Base-by-base conservation (phyloP, 2,888 invertebrate species). In the Linyphia triangularis region DNA sequence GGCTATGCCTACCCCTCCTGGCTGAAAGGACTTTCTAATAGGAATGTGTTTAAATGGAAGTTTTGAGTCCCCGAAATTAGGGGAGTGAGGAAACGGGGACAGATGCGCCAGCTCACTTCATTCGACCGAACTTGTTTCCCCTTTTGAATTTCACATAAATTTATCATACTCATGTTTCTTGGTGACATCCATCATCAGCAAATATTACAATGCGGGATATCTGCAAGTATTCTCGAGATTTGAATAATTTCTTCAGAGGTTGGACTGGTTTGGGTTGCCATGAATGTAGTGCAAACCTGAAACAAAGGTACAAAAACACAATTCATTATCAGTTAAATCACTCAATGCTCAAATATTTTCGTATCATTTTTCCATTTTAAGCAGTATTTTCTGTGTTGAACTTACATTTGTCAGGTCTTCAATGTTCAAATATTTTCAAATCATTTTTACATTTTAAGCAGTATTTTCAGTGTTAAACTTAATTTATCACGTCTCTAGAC, bases 31-130 rank as follows among this genome's bases (percentile, higher is more conserved):
- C 86, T 88, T 88, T 88, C 81, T 88, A 88, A 88, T 88, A 88
- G 86, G 86, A 88, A 75, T 88, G 81, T 37, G 75, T 69, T 88
- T 88, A 88, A 88, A 88, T 88, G 79, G 86, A 75, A 81, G 75
- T 88, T 81, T 81, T 73, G 78, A 75, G 81, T 73, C 51, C 51
- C 51, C 37, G 73, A 88, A 88, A 88, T 88, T 88, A 88, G 81
- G 81, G 81, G 86, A 40, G 73, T 82, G 82, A 43, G 57, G 3
- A 51, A n/a, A 24, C 26, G 57, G 69, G 37, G 28, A 19, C 65
- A 19, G 51, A 63, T 72, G 61, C 72, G 30, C 57, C 73, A 19
- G 37, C 79, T 63, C 57, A 72, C 85, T 79, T 61, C 30, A 65
- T 85, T 67, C 69, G 28, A 70, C 57, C 69, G 59, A 86, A 59